Conservation (phyloP, 1,140 invertebrate species). For the Cotesia chilonis region DNA sequence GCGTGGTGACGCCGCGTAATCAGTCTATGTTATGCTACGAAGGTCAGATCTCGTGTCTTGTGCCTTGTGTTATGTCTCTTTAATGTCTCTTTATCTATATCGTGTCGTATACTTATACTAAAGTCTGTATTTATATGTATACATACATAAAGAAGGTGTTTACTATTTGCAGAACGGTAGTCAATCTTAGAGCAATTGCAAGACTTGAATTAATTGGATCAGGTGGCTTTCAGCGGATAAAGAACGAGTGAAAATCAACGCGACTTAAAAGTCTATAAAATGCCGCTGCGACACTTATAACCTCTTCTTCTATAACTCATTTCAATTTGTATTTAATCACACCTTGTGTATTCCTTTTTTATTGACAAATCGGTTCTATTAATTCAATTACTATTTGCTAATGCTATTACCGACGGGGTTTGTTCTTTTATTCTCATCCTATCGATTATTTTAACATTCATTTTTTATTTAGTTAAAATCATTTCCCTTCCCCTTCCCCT, state of each 20-base stretch:
- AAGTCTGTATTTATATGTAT: no score
- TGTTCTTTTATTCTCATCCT: no score
- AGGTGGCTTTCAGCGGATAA: background rate
- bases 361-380: constrained; percentile 30
- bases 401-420: no score
- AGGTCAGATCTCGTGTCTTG: constrained; percentile 28
- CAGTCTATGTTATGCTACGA: constrained; percentile 30
- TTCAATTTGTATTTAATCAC: constrained; percentile 8
- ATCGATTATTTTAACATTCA: no score
- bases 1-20: constrained; percentile 20
- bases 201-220: constrained; percentile 16
- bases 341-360: constrained; percentile 11
- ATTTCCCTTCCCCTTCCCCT: no score
- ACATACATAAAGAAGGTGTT: no score
- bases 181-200: no score
- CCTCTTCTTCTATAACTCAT: constrained; percentile 4
- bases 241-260: constrained; percentile 8
- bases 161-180: no score
- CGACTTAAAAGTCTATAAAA: constrained; percentile 2
- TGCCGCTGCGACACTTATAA: constrained; percentile 13
- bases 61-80: background rate
- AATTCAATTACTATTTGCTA: background rate
- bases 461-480: no score
- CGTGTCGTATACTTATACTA: no score
- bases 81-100: no score